A percentile compares a stretch with the other conserved stretches of the same genome.
Conservation (phyloP, 2,113 vertebrate genomes). For the pig (Sus scrofa) region DNA sequence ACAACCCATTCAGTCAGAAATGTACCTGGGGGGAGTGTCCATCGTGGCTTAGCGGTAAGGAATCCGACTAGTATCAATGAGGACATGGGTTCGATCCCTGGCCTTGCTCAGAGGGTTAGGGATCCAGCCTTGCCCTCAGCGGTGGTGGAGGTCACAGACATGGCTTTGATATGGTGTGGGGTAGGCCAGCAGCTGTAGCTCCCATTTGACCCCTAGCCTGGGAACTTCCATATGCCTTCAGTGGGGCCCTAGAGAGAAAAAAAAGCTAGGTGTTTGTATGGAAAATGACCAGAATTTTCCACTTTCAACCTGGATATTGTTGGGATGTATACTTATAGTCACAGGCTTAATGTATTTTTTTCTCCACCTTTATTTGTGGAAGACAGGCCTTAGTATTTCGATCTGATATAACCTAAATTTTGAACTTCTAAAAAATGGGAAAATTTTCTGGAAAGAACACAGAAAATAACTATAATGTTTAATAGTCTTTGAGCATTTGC, state of each 20-base stretch:
- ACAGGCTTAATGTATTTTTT: neutral
- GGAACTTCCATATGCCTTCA: too few species aligned
- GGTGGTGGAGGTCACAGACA: too few species aligned
- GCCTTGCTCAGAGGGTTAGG: too few species aligned
- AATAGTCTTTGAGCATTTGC: neutral
- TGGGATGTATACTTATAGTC: neutral
- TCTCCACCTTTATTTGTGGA: neutral
- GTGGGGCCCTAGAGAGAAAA: too few species aligned
- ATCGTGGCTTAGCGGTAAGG: too few species aligned
- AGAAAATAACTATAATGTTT: neutral
- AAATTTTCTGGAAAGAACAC: conserved; percentile 30
- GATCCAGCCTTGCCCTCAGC: too few species aligned
- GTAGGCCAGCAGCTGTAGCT: too few species aligned
- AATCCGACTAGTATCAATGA: too few species aligned
- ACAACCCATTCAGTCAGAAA: neutral
- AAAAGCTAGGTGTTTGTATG: neutral
- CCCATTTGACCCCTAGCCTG: too few species aligned
- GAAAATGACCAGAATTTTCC: neutral
- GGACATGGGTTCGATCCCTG: too few species aligned
- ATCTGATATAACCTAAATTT: neutral
- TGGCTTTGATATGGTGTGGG: too few species aligned
- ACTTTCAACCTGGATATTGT: neutral
- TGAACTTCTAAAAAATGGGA: neutral
- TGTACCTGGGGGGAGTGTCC: neutral
- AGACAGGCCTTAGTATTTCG: neutral